These are phyloP conservation scores for Smutsia temminckii DNA, from an alignment of 2,797 vertebrate genomes.

Conservation along the genomic window DNA sequence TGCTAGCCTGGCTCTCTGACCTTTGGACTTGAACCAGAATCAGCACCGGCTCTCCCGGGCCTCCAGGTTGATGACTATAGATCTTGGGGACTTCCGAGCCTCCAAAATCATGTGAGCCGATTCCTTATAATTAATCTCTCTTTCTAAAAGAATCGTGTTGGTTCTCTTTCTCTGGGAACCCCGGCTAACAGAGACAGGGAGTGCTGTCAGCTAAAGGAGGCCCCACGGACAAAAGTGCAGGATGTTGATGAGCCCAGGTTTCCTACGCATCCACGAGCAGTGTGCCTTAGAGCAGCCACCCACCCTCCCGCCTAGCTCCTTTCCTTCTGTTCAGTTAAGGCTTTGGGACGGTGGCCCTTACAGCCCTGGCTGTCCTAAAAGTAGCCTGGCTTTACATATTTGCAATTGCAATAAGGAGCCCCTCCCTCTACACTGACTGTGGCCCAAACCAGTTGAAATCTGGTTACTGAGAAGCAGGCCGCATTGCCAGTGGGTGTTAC, in stretches of 20 bases:
- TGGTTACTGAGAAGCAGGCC: background rate
- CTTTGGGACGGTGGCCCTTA: background rate
- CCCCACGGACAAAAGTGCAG: background rate
- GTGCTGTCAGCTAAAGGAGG: background rate
- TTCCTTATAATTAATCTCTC: background rate
- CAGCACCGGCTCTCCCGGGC: background rate
- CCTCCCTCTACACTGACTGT: background rate
- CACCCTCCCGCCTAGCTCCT: background rate
- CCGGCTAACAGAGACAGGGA: background rate
- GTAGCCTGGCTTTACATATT: background rate
- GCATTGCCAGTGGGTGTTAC: background rate
- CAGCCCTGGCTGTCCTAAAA: background rate
- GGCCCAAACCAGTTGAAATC: background rate
- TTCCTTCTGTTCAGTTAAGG: background rate
- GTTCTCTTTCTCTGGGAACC: background rate
- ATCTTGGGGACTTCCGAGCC: background rate
- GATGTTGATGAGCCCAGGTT: no score
- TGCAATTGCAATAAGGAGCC: background rate
- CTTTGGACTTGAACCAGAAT: background rate
- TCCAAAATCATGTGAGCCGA: background rate
- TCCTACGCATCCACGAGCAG: background rate
- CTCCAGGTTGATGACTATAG: background rate
- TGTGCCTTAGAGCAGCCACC: background rate
- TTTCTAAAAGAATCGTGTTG: background rate
- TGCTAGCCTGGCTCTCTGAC: background rate